Base-by-base conservation (phyloP, 2,888 invertebrate species). In the Dorcus hopei region DNA sequence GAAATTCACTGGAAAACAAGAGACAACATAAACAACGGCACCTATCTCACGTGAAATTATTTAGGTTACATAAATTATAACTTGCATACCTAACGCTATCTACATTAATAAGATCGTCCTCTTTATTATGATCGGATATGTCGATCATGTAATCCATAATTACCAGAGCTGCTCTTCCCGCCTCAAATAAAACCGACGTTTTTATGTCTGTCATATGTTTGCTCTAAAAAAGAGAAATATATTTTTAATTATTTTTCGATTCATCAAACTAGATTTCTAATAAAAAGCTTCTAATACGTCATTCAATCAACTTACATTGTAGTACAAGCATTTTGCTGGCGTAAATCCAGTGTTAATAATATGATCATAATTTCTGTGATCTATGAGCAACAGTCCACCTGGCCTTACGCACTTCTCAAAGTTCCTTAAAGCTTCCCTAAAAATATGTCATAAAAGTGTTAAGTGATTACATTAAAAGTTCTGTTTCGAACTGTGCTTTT, bases 301-400 rank as follows among this genome's bases (percentile, higher is more conserved):
- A n/a, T n/a, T n/a, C n/a, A n/a, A n/a, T n/a, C 3, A 6, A 33
- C 88, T 87, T 79, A 93, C 94, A 74, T 93, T 94, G 71, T 95
- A 94, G 79, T 94, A 95, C 71, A 94, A 88, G 70, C 91, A 92
- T 75, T 91, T 90, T 38, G 88, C 83, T 0, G 93, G 93, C 3
- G 92, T 91, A 7, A 82, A 80, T 4, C 94, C 93, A 11, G 83
- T 83, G 56, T 86, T 85, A 64, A 94, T 84, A 62, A 93, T 92
- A 49, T 86, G 82, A 72, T 95, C 95, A 66, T 93, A 95, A 76
- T 95, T 95, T 71, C 94, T 86, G 71, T 95, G 95, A 76, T 95
- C 94, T 52, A 95, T 93, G 50, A 94, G 79, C 47, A 95, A 79
- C 9, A 93, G 80, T 0, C 95, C 94, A 3, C 93, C 93, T 0